Percentiles rank a stretch among this genome's conserved stretches.
These are phyloP conservation scores for Lathronympha strigana DNA, from an alignment of 2,888 invertebrate genomes.

Conservation along the genomic window DNA sequence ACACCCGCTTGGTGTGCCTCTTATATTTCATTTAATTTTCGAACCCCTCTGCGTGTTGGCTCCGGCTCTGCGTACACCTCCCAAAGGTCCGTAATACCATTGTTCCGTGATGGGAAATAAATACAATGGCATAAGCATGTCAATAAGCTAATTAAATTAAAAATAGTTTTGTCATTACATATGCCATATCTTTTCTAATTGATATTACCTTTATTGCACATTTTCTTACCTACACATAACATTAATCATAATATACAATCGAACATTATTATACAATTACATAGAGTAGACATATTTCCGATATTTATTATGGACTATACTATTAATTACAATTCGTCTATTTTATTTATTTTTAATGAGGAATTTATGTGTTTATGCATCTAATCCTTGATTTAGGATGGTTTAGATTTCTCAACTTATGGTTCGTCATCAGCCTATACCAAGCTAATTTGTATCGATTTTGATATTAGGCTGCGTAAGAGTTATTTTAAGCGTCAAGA, in stretches of 20 bases:
- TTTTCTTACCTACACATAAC: constrained; percentile 22
- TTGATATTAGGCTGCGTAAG: too few relatives aligned
- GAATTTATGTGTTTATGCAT: constrained; percentile 18
- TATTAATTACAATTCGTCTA: constrained; percentile 41
- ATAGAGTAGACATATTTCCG: constrained; percentile 23
- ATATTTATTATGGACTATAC: constrained; percentile 31
- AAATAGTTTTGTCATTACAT: background rate
- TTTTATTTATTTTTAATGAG: constrained; percentile 38
- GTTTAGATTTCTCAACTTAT: too few relatives aligned
- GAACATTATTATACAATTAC: constrained; percentile 35
- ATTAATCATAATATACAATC: constrained; percentile 30
- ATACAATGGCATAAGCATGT: background rate
- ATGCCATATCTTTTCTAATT: constrained; percentile 19
- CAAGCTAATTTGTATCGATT: too few relatives aligned
- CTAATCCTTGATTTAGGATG: constrained; percentile 28
- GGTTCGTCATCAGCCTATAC: too few relatives aligned
- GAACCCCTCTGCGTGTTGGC: too few relatives aligned
- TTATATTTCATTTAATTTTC: too few relatives aligned
- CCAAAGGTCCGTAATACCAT: too few relatives aligned
- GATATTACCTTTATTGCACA: constrained; percentile 34
- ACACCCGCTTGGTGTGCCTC: too few relatives aligned
- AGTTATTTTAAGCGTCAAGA: too few relatives aligned
- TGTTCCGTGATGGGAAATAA: background rate
- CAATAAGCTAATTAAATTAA: background rate
- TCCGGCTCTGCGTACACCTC: too few relatives aligned